Evolutionary conservation across 2,797 vertebrate genomes (phyloP), one percentile per base, ranked within the genome.

Genomic region (Chloroceryle amazona): DNA sequence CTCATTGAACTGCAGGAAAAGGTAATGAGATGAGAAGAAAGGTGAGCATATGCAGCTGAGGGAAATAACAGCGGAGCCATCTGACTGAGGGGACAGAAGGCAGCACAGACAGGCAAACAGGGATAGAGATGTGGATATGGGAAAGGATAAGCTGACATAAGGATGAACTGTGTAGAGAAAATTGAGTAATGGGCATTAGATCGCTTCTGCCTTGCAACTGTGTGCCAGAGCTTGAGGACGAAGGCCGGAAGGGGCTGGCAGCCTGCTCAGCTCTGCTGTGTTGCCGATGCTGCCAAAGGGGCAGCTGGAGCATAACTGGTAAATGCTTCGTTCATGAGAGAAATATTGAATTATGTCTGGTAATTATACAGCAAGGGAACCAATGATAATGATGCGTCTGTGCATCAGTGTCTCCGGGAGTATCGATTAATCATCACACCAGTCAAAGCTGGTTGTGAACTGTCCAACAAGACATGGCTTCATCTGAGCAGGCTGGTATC

Each of bases 241-340:
- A 70, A 79, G 58, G 73, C 76, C 91, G 85, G 76, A 75, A 90
- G 65, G 46, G 80, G 44, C 73, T 95, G 85, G 85, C 82, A 93
- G 16, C 54, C 66, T 51, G 33, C 79, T 72, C 57, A 65, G 80
- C 61, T 68, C 0, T 54, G 79, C 42, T 31, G 49, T 37, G 46
- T 6, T 54, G 62, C n/a, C 62, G 72, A 37, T 3, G 11, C 55
- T 94, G 95, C 95, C 94, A 96, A 84, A 93, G 85, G 89, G 80
- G 90, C 93, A 96, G 90, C 90, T 95, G 95, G 87, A 94, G 42
- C 79, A 79, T 68, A 91, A 84, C 73, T 81, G 80, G 73, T 68
- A 88, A 95, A 65, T 80, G 86, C 93, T 86, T 83, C 68, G 37
- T 67, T 95, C 93, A 73, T 80, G 76, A 60, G 55, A 91, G 91